Evolutionary conservation across 2,888 invertebrate species (phyloP).

Genomic region (Beris morrisii): DNA sequence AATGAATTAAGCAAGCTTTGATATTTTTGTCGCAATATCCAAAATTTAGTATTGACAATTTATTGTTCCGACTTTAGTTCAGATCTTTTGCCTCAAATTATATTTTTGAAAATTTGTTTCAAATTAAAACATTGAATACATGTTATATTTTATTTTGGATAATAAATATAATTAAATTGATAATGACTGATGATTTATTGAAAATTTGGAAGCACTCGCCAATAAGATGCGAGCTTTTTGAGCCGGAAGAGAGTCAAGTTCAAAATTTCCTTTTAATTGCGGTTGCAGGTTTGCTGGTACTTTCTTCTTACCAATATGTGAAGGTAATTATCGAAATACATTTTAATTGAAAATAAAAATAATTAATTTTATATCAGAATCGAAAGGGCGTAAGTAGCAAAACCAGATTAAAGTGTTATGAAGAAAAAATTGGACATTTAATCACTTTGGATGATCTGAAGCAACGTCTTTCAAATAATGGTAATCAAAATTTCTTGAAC

Average conservation of each 20-base stretch:
- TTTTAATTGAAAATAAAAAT: background rate
- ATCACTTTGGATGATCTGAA: slow-evolving; percentile 16
- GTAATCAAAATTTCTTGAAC: slow-evolving; percentile 5
- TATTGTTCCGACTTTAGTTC: too few species aligned
- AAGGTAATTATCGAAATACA: slow-evolving; percentile 1
- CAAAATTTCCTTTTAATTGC: slow-evolving; percentile 24
- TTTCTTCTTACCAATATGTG: slow-evolving; percentile 18
- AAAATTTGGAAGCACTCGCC: slow-evolving; percentile 16
- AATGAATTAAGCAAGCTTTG: too few species aligned
- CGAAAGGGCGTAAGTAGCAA: background rate
- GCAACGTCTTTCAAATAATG: background rate
- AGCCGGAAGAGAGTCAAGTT: slow-evolving; percentile 13
- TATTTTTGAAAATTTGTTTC: background rate
- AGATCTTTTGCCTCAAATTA: too few species aligned
- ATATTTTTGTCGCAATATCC: too few species aligned
- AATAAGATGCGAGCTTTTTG: slow-evolving; percentile 19
- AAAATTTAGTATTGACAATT: too few species aligned
- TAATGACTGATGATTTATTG: slow-evolving; percentile 17
- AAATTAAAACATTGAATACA: slow-evolving; percentile 17
- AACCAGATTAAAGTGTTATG: background rate
- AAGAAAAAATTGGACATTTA: slow-evolving; percentile 7
- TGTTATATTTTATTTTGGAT: too few species aligned
- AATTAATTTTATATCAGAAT: background rate
- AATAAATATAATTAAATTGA: slow-evolving; percentile 1
- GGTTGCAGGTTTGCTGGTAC: slow-evolving; percentile 9